Evolutionary conservation across 1,140 invertebrate genomes (phyloP), one percentile per base, ranked within the genome.

Genomic region (silkworm (Bombyx mori)): DNA sequence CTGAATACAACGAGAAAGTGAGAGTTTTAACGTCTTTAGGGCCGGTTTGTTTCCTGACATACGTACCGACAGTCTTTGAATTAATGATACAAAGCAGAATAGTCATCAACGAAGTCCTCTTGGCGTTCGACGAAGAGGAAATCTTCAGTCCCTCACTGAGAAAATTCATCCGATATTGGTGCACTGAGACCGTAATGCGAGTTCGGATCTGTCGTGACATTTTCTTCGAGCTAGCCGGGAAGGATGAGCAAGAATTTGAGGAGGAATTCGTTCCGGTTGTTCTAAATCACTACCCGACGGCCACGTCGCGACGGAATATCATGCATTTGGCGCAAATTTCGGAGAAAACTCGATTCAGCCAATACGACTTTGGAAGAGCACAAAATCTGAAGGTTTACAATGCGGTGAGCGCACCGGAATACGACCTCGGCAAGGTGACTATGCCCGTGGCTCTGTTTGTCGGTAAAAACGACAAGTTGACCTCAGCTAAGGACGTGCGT

Each of bases 291-390:
- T 68, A 57, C 35, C 70, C 68, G 2, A 51, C 51, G 2, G 55
- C 65, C 4, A 62, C 61, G 4, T 94, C 94, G 4, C 90, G 90
- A 4, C 90, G 91, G 73, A 92, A 93, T 58, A 60, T 95, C 0
- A 55, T 91, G 7, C 92, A 93, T 73, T 92, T 84, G 53, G 77
- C 78, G 0, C 91, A 90, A 84, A 84, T 88, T 75, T 79, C 65
- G 52, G n/a, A 60, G 46, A 88, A 75, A 49, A 89, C 90, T 8
- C 26, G 49, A n/a, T 75, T 73, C 45, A 47, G 57, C 2, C 54
- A 26, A 26, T 90, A 75, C 62, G 89, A 92, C 63, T 89, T 88
- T 59, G 90, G 90, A 6, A 59, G 18, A 6, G 56, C 66, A 1
- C 59, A 54, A 18, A 92, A 92, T 73, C 48, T 80, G 6, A 53